Evolutionary conservation across 2,888 invertebrate species (phyloP).

Genomic region (Agrenia bidenticulata): DNA sequence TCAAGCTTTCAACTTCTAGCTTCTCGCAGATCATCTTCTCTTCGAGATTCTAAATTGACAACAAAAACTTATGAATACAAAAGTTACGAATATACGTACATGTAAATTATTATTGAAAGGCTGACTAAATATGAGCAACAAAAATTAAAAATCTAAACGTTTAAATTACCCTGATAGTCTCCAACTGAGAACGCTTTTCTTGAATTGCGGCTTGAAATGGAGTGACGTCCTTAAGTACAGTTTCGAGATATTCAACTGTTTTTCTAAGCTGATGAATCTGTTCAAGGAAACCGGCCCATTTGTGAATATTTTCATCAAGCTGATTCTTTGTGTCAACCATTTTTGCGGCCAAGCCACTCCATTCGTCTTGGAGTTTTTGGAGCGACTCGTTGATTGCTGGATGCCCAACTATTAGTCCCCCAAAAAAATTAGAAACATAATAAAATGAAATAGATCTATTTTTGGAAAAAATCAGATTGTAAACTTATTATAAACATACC

Average conservation of each 20-base stretch:
- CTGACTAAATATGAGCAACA: background rate
- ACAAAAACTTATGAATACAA: too few relatives aligned
- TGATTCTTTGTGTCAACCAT: constrained; percentile 88
- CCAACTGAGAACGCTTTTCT: constrained; percentile 82
- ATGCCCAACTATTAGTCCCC: constrained; percentile 80
- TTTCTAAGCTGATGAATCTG: constrained; percentile 83
- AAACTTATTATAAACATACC: too few relatives aligned
- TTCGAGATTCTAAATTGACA: constrained; percentile 65
- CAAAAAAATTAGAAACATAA: too few relatives aligned
- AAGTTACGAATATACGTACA: background rate
- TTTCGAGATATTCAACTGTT: constrained; percentile 75
- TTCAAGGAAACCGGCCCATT: constrained; percentile 87
- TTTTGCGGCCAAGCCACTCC: constrained; percentile 79
- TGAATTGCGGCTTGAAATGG: constrained; percentile 77
- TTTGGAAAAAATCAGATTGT: too few relatives aligned
- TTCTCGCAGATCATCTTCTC: constrained; percentile 87
- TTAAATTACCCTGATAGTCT: constrained; percentile 71
- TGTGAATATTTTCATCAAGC: constrained; percentile 83
- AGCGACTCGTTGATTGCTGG: constrained; percentile 80
- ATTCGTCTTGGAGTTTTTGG: constrained; percentile 80
- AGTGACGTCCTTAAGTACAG: constrained; percentile 70
- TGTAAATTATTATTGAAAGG: background rate
- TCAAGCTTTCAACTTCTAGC: constrained; percentile 82
- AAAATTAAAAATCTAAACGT: background rate
- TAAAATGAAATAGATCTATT: too few relatives aligned